Percentiles rank a stretch among this genome's conserved stretches.
Conservation (phyloP, 1,140 invertebrate species). For the Panagrolaimus sp. region DNA sequence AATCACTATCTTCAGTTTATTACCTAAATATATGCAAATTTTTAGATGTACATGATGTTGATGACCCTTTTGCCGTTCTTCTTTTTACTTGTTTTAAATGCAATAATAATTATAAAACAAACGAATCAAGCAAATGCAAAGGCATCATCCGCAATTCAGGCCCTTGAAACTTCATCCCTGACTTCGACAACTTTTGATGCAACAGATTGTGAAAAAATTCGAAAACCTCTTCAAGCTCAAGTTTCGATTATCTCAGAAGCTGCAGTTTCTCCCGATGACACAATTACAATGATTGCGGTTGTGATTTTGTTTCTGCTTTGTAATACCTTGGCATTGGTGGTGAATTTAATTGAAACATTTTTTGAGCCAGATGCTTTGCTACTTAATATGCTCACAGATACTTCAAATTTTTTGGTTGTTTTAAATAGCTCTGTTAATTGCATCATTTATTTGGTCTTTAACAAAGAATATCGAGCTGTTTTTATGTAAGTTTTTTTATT, state of each 20-base stretch:
- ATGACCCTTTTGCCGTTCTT: conserved; percentile 58
- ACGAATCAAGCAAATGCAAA: conserved; percentile 31
- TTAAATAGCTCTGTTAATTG: conserved; percentile 56
- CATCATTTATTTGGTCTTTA: conserved; percentile 56
- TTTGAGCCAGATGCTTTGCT: conserved; percentile 54
- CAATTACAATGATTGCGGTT: conserved; percentile 55
- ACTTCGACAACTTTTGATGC: neutral
- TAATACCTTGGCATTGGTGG: conserved; percentile 56
- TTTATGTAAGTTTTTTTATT: conserved; percentile 39
- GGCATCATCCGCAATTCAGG: conserved; percentile 13
- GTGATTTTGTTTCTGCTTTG: conserved; percentile 53
- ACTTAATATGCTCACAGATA: conserved; percentile 55
- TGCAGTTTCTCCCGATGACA: conserved; percentile 42
- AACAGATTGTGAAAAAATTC: conserved; percentile 7
- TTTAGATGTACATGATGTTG: conserved; percentile 32
- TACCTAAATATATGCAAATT: neutral
- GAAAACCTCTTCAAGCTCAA: conserved; percentile 15
- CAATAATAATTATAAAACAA: conserved; percentile 49
- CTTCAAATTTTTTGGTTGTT: conserved; percentile 56
- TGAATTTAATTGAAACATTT: conserved; percentile 58
- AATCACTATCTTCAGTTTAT: conserved; percentile 52
- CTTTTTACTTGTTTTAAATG: conserved; percentile 53
- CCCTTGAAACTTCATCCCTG: conserved; percentile 13
- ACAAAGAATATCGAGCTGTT: conserved; percentile 54
- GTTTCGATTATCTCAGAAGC: neutral